Percentiles rank a stretch among this genome's conserved stretches.
Evolutionary conservation across 92 coral and sea anemone genomes (phyloP).

Genomic region (Epizoanthus illoricatus): DNA sequence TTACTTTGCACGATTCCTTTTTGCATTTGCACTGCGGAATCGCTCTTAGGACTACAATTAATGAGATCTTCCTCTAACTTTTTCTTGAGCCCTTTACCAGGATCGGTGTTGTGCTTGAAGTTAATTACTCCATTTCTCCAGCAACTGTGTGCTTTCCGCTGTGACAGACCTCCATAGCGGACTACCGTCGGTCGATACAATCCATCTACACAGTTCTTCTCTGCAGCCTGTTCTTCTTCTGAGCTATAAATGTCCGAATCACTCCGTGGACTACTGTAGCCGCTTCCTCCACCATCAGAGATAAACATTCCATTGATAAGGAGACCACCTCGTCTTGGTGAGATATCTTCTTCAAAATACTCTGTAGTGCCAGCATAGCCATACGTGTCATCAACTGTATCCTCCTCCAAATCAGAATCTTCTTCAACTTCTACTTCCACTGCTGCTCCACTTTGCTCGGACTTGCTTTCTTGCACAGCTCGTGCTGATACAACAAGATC

Average conservation of each 20-base stretch:
- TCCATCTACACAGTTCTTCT: not conserved
- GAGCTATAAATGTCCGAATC: conserved; percentile 68
- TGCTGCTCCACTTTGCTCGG: not conserved
- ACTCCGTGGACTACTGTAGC: conserved; percentile 38
- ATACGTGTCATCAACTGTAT: conserved; percentile 38
- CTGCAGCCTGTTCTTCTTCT: conserved; percentile 54
- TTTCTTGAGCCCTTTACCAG: conserved; percentile 11
- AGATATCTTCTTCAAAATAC: conserved; percentile 42
- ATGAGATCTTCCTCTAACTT: conserved; percentile 2
- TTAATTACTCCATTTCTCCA: conserved; percentile 6
- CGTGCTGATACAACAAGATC: not conserved
- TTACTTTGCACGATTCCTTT: conserved; percentile 3
- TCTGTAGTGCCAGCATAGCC: conserved; percentile 40
- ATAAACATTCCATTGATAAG: conserved; percentile 71
- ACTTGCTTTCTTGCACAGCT: not conserved
- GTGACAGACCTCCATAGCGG: not conserved
- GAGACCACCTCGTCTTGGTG: conserved; percentile 54
- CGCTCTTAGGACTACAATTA: conserved; percentile 46
- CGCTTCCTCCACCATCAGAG: conserved; percentile 26
- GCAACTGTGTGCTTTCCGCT: not conserved
- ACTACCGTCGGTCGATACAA: not conserved
- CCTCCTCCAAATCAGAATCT: conserved; percentile 39
- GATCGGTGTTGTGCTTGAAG: conserved; percentile 44
- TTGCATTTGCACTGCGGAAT: conserved; percentile 24
- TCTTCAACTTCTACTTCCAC: conserved; percentile 21